Evolutionary conservation across 1,140 invertebrate species (phyloP).

Genomic region (Tigriopus japonicus): DNA sequence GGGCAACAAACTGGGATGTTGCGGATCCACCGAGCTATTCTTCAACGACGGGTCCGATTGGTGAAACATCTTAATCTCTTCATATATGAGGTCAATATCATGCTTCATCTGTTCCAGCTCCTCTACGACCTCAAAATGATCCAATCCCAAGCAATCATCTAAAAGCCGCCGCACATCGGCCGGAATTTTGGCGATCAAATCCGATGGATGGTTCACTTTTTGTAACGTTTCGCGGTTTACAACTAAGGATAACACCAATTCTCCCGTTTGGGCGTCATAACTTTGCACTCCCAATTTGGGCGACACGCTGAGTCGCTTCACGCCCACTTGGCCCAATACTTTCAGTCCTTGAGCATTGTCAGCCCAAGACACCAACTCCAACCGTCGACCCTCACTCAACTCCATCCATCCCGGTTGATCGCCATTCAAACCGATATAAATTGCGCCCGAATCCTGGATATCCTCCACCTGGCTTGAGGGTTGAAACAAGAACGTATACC

Average conservation of each 20-base stretch:
- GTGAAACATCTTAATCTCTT: conserved; percentile 28
- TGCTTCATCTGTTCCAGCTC: conserved; percentile 21
- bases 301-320: too few species aligned
- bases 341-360: too few species aligned
- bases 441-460: too few species aligned
- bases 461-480: too few species aligned
- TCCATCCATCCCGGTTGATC: too few species aligned
- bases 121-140: conserved; percentile 1
- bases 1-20: conserved; percentile 33
- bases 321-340: too few species aligned
- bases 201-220: not conserved
- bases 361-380: too few species aligned
- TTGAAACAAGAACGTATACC: too few species aligned
- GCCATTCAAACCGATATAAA: too few species aligned
- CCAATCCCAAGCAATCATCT: not conserved
- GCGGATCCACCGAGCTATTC: conserved; percentile 21
- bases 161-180: not conserved
- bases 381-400: too few species aligned
- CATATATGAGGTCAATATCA: conserved; percentile 28
- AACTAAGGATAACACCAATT: not conserved
- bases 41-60: conserved; percentile 16
- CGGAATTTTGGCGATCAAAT: not conserved
- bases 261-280: too few species aligned
- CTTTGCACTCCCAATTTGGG: too few species aligned
- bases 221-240: not conserved